Conservation (phyloP, 2,113 vertebrate species). For the Alligator mississippiensis region DNA sequence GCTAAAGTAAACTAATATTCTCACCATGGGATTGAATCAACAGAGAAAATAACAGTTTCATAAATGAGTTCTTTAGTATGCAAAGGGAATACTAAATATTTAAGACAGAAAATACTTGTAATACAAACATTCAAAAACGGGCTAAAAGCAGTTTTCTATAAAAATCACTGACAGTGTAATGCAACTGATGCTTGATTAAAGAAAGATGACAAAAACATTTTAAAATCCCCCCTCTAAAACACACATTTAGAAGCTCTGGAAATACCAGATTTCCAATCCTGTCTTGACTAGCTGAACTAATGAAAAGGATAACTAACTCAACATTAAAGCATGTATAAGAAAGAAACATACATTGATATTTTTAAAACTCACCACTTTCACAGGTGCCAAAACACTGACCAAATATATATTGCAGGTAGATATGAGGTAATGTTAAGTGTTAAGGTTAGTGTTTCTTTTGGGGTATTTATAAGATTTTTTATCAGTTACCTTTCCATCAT, state of each 20-base stretch:
- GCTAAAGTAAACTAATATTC: conserved; percentile 4
- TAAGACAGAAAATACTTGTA: background rate
- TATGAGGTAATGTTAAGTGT: background rate
- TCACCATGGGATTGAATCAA: conserved; percentile 2
- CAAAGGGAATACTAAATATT: background rate
- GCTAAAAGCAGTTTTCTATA: no score
- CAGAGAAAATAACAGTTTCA: conserved; percentile 3
- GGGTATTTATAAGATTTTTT: background rate
- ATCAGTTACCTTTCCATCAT: background rate
- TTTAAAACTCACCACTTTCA: background rate
- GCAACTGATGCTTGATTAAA: background rate
- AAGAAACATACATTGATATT: background rate
- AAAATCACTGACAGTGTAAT: background rate
- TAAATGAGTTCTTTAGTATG: background rate
- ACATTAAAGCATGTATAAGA: background rate
- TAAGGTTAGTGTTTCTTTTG: background rate
- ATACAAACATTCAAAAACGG: background rate
- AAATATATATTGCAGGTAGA: background rate
- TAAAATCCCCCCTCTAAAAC: no score
- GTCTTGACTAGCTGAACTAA: background rate
- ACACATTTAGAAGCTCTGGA: background rate
- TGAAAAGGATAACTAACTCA: background rate
- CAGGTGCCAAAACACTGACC: background rate
- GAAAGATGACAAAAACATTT: background rate
- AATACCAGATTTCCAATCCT: background rate